Percentiles rank a stretch among this genome's conserved stretches.
Conservation (phyloP, 2,888 invertebrate species). For the Xylota sylvarum region DNA sequence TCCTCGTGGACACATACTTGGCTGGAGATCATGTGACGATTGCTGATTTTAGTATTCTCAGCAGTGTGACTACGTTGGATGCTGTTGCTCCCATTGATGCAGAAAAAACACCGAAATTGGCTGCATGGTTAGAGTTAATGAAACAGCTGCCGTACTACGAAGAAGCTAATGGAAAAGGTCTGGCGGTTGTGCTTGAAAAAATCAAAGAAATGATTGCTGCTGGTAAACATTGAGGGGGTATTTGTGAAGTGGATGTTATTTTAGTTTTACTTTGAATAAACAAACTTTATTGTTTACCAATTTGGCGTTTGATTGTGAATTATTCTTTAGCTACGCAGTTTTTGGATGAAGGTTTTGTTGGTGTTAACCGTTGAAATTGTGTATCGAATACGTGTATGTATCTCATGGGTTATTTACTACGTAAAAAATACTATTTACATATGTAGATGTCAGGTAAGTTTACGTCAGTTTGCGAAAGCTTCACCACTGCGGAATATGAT, state of each 20-base stretch:
- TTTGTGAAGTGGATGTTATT: background rate
- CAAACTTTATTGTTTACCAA: conserved; percentile 2
- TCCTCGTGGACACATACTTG: conserved; percentile 78
- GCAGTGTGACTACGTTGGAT: conserved; percentile 74
- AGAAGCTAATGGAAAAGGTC: conserved; percentile 74
- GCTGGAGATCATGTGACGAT: conserved; percentile 79
- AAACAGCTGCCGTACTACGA: conserved; percentile 79
- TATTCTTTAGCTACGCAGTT: background rate
- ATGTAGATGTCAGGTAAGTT: no score
- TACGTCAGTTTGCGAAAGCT: no score
- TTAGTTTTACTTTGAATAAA: conserved; percentile 1
- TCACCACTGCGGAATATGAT: no score
- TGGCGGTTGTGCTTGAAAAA: conserved; percentile 75
- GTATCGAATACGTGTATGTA: no score
- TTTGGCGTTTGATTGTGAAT: background rate
- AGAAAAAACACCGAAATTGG: conserved; percentile 78
- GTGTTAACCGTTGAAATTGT: no score
- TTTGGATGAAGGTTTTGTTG: no score
- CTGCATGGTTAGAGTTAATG: conserved; percentile 79
- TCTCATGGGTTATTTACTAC: no score
- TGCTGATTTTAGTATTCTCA: conserved; percentile 79
- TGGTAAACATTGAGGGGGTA: background rate
- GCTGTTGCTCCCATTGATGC: conserved; percentile 77
- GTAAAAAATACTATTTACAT: no score
- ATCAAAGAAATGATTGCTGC: conserved; percentile 14